Evolutionary conservation across 2,888 invertebrate genomes (phyloP), one percentile per base, ranked within the genome.

Genomic region (Trachelus tabidus): DNA sequence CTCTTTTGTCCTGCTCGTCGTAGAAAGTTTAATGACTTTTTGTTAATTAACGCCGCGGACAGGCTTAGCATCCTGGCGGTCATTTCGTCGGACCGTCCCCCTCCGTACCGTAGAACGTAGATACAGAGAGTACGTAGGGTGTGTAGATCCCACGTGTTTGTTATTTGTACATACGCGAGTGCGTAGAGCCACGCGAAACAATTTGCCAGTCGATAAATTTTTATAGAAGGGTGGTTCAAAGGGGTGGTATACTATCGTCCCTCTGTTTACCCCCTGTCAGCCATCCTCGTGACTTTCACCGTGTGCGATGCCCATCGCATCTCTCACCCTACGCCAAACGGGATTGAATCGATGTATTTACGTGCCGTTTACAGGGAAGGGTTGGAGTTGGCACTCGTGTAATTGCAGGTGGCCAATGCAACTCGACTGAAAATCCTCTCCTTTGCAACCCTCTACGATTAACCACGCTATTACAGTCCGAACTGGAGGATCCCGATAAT

Each of bases 291-390:
- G 40, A 40, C 40, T 40, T 40, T 15, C 40, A 40, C 40, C 40
- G 40, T 40, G 40, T 40, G 40, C 40, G 6, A 40, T 40, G 40
- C 40, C 40, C 15, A 40, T 40, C 40, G 40, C 79, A 69, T 79
- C 81, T 84, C 69, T 79, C 81, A 78, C 75, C 86, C 86, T 85
- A 85, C 86, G 87, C 86, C 85, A 90, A 90, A 91, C 91, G 90
- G 90, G 91, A 91, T 91, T 91, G 91, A 91, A 91, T 91, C 91
- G 90, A 91, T 90, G 89, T 91, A 91, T 91, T 91, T 91, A 91
- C 90, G 91, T 87, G 87, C 88, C 90, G 90, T 91, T 91, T 90
- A 90, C 87, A 79, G 83, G 85, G 85, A 89, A 88, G 89, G 88
- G 89, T 87, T 87, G 86, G 83, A 85, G 85, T 87, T 89, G 86